These are phyloP conservation scores for Scaptodrosophila latifasciaeformis DNA, from an alignment of 2,888 invertebrate species.

Conservation along the genomic window DNA sequence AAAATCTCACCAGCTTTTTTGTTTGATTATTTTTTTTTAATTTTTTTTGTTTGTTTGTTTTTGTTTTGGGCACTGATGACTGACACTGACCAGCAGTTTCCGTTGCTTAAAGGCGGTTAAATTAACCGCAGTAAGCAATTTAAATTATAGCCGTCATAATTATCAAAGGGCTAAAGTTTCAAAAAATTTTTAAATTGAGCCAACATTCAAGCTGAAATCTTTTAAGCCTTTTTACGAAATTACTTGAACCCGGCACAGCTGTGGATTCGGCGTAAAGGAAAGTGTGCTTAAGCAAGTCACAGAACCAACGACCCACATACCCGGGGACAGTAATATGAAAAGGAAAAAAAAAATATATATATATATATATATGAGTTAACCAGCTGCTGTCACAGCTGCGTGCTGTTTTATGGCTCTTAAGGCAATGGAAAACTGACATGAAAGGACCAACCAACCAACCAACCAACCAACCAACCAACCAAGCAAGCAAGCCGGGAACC, in stretches of 20 bases:
- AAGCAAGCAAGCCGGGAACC: too few species aligned
- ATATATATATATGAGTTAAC: too few species aligned
- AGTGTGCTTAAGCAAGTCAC: too few species aligned
- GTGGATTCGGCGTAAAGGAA: conserved; percentile 27
- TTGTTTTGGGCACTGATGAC: background rate
- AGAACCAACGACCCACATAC: conserved; percentile 35
- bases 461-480: too few species aligned
- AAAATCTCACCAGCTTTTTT: conserved; percentile 12
- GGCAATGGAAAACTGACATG: conserved; percentile 25
- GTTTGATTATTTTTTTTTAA: conserved; percentile 10
- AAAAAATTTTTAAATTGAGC: too few species aligned
- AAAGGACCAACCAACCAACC: conserved; percentile 8
- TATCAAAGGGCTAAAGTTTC: too few species aligned
- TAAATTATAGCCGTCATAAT: too few species aligned
- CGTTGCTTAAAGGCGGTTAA: background rate
- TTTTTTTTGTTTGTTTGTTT: conserved; percentile 5
- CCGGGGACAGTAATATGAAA: conserved; percentile 13
- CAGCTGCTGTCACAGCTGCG: conserved; percentile 31
- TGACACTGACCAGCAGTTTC: background rate
- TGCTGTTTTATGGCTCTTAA: conserved; percentile 3
- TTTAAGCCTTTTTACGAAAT: conserved; percentile 41
- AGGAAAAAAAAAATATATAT: too few species aligned
- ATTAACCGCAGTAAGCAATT: too few species aligned
- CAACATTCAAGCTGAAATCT: conserved; percentile 23
- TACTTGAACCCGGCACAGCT: conserved; percentile 38